Evolutionary conservation across 2,888 invertebrate genomes (phyloP).

Genomic region (Diplazon laetatorius): DNA sequence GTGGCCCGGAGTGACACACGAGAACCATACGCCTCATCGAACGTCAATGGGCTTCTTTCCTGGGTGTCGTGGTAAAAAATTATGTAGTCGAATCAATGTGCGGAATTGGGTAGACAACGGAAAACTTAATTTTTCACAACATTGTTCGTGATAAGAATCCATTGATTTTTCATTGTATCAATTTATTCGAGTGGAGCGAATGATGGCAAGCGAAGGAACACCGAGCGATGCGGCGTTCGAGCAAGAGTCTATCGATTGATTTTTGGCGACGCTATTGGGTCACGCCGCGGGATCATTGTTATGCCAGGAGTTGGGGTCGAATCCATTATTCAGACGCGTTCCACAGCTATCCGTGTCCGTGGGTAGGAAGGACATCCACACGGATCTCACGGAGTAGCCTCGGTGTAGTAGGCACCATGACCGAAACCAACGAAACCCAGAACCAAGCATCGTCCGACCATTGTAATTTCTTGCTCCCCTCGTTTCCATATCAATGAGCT

Average conservation of each 20-base stretch:
- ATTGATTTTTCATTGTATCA: no score
- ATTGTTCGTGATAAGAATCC: no score
- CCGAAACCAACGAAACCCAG: conserved; percentile 40
- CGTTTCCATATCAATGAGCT: conserved; percentile 81
- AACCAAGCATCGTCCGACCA: conserved; percentile 63
- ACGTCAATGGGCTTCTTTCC: conserved; percentile 41
- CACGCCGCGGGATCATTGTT: conserved; percentile 78
- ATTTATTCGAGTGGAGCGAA: no score
- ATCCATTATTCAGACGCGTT: conserved; percentile 79
- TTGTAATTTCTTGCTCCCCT: conserved; percentile 81
- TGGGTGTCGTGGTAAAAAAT: conserved; percentile 8
- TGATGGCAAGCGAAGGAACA: no score
- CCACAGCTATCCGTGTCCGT: conserved; percentile 76
- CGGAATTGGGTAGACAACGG: no score
- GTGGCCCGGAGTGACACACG: conserved; percentile 68
- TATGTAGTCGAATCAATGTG: neutral
- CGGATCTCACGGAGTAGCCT: neutral
- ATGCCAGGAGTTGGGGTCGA: conserved; percentile 76
- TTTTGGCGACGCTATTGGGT: conserved; percentile 75
- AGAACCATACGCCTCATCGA: conserved; percentile 56
- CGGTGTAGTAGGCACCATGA: neutral
- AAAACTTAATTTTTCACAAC: no score
- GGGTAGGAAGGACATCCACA: conserved; percentile 51
- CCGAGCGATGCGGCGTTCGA: no score
- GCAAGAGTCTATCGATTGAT: conserved; percentile 73